Evolutionary conservation across 2,797 vertebrate species (phyloP).

Genomic region (Eurystomus glaucurus): DNA sequence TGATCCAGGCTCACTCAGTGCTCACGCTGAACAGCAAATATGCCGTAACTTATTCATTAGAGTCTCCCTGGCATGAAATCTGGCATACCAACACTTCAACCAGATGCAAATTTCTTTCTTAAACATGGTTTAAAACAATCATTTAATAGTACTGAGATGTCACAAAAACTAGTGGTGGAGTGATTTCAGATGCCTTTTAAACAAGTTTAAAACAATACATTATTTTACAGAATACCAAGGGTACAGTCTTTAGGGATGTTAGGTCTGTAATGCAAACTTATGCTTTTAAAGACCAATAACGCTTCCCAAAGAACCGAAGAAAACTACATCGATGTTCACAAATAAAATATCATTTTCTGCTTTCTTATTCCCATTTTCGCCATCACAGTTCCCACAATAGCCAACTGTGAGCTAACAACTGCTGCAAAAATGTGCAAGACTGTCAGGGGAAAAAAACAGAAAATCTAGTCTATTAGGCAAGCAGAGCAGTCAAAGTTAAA

Average conservation of each 20-base stretch:
- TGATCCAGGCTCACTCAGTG: neutral
- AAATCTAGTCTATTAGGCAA: neutral
- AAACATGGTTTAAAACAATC: neutral
- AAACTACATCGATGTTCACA: neutral
- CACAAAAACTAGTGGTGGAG: neutral
- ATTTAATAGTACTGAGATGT: neutral
- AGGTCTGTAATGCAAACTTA: conserved; percentile 13
- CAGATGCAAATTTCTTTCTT: conserved; percentile 35
- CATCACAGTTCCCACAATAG: neutral
- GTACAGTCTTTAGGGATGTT: conserved; percentile 5
- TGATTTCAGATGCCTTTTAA: conserved; percentile 27
- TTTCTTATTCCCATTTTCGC: conserved; percentile 51
- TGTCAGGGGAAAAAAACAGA: neutral
- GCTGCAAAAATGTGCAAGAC: conserved; percentile 33
- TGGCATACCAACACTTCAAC: neutral
- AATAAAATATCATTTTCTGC: conserved; percentile 45
- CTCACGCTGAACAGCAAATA: neutral
- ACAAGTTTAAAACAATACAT: neutral
- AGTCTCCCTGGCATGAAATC: neutral
- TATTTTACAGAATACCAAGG: neutral
- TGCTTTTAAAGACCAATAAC: conserved; percentile 14
- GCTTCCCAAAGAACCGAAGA: neutral
- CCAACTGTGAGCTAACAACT: conserved; percentile 44
- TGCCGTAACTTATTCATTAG: neutral
- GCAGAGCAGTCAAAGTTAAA: neutral